Conservation (phyloP, 2,797 vertebrate genomes). For the Enteromius argenteus region DNA sequence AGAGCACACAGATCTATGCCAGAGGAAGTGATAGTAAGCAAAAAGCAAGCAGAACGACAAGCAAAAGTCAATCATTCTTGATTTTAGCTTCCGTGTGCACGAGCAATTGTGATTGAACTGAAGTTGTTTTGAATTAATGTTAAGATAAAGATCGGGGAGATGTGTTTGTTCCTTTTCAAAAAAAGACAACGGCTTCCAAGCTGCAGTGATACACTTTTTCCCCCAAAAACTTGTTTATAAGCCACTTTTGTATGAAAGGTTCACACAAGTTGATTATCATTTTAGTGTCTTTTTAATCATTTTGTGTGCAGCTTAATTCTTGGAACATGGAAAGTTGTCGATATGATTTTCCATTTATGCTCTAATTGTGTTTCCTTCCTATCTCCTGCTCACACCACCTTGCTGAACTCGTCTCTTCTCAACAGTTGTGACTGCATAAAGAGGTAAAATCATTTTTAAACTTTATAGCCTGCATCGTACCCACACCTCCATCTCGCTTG, state of each 20-base stretch:
- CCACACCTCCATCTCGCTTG: slow-evolving; percentile 47
- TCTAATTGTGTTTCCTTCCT: not conserved
- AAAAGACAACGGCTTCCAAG: not conserved
- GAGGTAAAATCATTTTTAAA: slow-evolving; percentile 50
- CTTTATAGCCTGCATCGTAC: slow-evolving; percentile 47
- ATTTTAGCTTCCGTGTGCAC: slow-evolving; percentile 56
- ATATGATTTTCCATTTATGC: not conserved
- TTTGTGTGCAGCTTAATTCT: not conserved
- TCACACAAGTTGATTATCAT: not conserved
- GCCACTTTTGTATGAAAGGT: slow-evolving; percentile 1
- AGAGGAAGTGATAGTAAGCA: slow-evolving; percentile 67
- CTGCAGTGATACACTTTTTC: not conserved
- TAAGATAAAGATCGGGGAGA: slow-evolving; percentile 26
- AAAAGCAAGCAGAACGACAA: slow-evolving; percentile 60
- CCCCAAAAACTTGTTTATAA: not conserved
- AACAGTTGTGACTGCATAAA: slow-evolving; percentile 54
- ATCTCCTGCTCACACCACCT: not conserved
- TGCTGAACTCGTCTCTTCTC: not conserved
- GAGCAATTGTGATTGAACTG: slow-evolving; percentile 49
- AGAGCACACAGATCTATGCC: slow-evolving; percentile 73
- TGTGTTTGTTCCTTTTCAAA: slow-evolving; percentile 30
- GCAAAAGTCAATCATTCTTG: slow-evolving; percentile 67
- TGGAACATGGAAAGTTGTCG: not conserved
- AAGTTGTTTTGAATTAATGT: slow-evolving; percentile 44
- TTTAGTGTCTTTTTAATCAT: not conserved